phyloP scores from a whole-genome alignment of 1,140 invertebrate species.

The Pseudomyrmex sp. region DNA sequence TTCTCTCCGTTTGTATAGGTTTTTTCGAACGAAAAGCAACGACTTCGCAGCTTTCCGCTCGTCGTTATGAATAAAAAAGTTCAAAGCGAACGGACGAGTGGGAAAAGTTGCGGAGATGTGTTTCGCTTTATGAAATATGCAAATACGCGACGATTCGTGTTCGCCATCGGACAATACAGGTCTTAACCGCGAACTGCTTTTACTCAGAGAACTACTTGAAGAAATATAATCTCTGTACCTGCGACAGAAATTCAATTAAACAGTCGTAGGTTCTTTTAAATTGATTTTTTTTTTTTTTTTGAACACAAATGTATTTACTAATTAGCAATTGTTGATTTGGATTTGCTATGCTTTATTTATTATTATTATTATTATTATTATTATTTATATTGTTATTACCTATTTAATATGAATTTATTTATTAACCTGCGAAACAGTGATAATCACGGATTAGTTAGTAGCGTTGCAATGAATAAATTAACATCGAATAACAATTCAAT shows the following conservation, averaged over 20 bases:
- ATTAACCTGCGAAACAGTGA: constrained; percentile 5
- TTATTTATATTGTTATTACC: background rate
- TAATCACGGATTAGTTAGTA: constrained; percentile 25
- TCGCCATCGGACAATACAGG: constrained; percentile 17
- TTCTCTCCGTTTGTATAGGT: no score
- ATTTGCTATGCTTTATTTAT: background rate
- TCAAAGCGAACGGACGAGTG: background rate
- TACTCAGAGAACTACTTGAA: constrained; percentile 6
- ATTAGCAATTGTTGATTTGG: constrained; percentile 19
- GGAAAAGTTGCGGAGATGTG: constrained; percentile 8
- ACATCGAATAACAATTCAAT: background rate
- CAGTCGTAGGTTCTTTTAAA: background rate
- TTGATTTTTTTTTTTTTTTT: background rate
- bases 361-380: background rate
- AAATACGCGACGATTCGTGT: constrained; percentile 19
- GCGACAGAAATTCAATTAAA: background rate
- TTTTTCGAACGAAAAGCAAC: background rate
- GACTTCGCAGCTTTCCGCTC: constrained; percentile 20
- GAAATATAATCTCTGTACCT: constrained; percentile 22
- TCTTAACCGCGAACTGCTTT: constrained; percentile 13
- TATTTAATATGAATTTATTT: constrained; percentile 36
- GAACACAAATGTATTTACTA: background rate
- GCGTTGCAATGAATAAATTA: constrained; percentile 14
- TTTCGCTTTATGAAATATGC: constrained; percentile 38
- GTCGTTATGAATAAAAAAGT: constrained; percentile 47